phyloP scores from a whole-genome alignment of 53 echinoderm and acorn worm species.

The Crossaster papposus region DNA sequence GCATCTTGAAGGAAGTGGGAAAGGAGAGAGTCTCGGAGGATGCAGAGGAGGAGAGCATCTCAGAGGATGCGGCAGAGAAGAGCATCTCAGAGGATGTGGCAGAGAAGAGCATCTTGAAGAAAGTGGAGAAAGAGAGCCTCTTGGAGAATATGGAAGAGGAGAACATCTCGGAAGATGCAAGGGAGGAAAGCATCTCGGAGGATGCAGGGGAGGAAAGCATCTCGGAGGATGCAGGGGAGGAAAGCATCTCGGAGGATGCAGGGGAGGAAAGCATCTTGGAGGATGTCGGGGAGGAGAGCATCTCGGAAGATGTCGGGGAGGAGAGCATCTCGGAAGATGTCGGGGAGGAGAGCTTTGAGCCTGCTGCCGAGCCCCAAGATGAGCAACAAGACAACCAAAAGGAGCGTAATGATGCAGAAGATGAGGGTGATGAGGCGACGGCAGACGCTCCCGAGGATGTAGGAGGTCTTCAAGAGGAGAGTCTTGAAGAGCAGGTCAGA shows the following conservation, averaged over 20 bases:
- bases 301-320: not conserved
- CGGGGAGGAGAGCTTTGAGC: not conserved
- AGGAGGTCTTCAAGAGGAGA: not conserved
- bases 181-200: conserved; percentile 4
- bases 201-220: not conserved
- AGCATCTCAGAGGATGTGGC: too few species aligned
- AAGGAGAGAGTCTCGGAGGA: too few species aligned
- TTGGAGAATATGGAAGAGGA: too few species aligned
- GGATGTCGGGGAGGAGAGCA: not conserved
- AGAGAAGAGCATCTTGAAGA: too few species aligned
- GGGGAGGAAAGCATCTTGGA: too few species aligned
- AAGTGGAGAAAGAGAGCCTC: too few species aligned
- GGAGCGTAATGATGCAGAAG: not conserved
- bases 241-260: conserved; percentile 16
- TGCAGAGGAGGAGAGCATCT: too few species aligned
- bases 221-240: conserved; percentile 2
- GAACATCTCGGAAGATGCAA: conserved; percentile 8
- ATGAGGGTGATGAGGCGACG: not conserved
- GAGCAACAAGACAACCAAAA: not conserved
- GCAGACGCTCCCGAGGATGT: conserved; percentile 7
- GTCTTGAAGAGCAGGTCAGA: not conserved
- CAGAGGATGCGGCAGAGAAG: too few species aligned
- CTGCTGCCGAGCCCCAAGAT: not conserved
- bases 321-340: conserved; percentile 17
- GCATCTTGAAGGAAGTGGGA: too few species aligned